phyloP scores from a whole-genome alignment of 2,888 invertebrate genomes.

The Argynnis bischoffii region DNA sequence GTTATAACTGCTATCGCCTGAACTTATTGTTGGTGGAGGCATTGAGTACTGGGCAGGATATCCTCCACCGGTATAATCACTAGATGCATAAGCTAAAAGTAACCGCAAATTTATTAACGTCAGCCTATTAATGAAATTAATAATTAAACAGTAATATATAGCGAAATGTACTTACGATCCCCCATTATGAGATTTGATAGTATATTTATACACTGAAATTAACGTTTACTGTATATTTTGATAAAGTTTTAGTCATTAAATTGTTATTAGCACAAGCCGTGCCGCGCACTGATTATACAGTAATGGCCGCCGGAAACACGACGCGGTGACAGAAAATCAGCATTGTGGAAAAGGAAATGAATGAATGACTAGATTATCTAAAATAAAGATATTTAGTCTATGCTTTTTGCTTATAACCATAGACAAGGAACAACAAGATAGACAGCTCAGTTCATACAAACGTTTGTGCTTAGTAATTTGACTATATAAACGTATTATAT shows the following conservation, averaged over 20 bases:
- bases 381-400: background rate
- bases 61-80: constrained; percentile 69
- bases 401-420: background rate
- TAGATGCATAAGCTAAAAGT: constrained; percentile 61
- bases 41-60: constrained; percentile 75
- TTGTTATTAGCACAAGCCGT: constrained; percentile 5
- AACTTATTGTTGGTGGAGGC: constrained; percentile 69
- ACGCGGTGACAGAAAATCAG: constrained; percentile 27
- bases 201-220: constrained; percentile 1
- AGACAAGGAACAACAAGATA: too few species aligned
- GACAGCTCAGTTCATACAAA: too few species aligned
- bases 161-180: constrained; percentile 39
- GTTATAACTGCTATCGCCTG: constrained; percentile 67
- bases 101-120: constrained; percentile 23
- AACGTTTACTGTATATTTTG: constrained; percentile 1
- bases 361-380: background rate
- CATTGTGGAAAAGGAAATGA: constrained; percentile 36
- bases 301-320: constrained; percentile 40
- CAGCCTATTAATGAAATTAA: constrained; percentile 11
- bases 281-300: constrained; percentile 26
- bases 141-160: constrained; percentile 3
- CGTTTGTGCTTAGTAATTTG: too few species aligned
- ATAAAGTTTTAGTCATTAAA: constrained; percentile 7
- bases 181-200: constrained; percentile 36
- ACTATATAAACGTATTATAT: too few species aligned